Percentiles rank a stretch among this genome's conserved stretches.
Conservation (phyloP, 2,888 invertebrate species). For the Crepidodera aurea region DNA sequence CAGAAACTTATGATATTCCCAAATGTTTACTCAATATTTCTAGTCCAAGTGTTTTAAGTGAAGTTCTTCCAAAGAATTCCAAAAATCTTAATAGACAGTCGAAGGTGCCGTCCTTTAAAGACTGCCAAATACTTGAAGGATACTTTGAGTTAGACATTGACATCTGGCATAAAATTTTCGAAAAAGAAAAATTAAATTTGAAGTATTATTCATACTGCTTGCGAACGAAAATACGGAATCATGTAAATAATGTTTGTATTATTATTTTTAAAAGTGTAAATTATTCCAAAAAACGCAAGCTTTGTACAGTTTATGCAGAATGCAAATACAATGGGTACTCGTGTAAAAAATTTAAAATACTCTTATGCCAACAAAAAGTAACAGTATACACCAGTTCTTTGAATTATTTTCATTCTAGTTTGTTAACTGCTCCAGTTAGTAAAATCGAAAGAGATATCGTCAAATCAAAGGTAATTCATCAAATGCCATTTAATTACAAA, state of each 20-base stretch:
- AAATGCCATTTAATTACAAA: constrained; percentile 22
- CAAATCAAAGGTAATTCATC: constrained; percentile 10
- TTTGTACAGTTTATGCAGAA: constrained; percentile 8
- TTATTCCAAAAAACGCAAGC: not conserved
- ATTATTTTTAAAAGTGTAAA: constrained; percentile 19
- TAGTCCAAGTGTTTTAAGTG: not conserved
- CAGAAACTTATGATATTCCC: not conserved
- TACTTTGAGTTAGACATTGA: constrained; percentile 21
- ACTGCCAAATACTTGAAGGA: constrained; percentile 13
- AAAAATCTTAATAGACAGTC: not conserved
- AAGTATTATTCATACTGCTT: constrained; percentile 23
- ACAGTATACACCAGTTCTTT: constrained; percentile 14
- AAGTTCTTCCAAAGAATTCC: not conserved
- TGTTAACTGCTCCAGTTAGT: constrained; percentile 13
- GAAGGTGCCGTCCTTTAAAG: not conserved
- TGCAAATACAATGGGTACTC: constrained; percentile 21
- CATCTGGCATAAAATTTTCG: not conserved
- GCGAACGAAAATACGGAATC: constrained; percentile 17
- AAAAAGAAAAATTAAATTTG: constrained; percentile 14
- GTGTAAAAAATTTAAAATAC: constrained; percentile 27
- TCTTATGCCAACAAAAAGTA: not conserved
- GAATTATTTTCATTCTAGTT: constrained; percentile 11
- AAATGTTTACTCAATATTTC: not conserved
- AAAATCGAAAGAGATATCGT: constrained; percentile 14
- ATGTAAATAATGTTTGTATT: constrained; percentile 25